Evolutionary conservation across 35 echinoderm and acorn worm genomes (phyloP).

Genomic region (Lytechinus variegatus): DNA sequence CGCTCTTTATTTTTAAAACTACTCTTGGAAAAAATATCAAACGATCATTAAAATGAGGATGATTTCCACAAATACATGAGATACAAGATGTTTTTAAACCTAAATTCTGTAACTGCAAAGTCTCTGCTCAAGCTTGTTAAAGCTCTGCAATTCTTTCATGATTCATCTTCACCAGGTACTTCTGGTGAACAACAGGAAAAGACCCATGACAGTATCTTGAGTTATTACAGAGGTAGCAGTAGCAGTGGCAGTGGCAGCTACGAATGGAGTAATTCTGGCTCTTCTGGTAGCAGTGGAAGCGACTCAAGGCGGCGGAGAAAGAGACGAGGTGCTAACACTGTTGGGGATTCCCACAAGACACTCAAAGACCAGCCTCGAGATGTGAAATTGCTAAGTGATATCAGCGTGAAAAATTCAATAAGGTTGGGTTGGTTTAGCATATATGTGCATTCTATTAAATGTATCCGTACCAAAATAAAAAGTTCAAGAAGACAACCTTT

Average conservation of each 20-base stretch:
- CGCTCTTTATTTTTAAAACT: too few species aligned
- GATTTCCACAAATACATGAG: too few species aligned
- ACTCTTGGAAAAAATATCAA: too few species aligned
- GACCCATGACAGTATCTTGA: background rate
- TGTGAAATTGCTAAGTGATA: background rate
- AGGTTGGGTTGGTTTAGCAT: background rate
- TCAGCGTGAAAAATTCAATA: background rate
- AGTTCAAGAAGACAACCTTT: too few species aligned
- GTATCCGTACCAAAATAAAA: too few species aligned
- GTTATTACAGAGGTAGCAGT: background rate
- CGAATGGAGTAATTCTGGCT: background rate
- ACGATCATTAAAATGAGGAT: too few species aligned
- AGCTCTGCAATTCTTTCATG: too few species aligned
- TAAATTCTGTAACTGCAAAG: too few species aligned
- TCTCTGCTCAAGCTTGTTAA: too few species aligned
- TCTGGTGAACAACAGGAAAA: background rate
- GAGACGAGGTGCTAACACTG: background rate
- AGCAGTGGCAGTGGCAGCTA: background rate
- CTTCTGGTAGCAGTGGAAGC: background rate
- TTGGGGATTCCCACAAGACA: background rate
- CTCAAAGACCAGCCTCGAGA: too few species aligned
- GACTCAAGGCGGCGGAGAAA: background rate
- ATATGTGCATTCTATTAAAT: too few species aligned
- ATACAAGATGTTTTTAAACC: too few species aligned
- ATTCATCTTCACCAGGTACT: background rate